phyloP scores from a whole-genome alignment of 1,140 invertebrate genomes.

The Drosophila pseudoobscura region DNA sequence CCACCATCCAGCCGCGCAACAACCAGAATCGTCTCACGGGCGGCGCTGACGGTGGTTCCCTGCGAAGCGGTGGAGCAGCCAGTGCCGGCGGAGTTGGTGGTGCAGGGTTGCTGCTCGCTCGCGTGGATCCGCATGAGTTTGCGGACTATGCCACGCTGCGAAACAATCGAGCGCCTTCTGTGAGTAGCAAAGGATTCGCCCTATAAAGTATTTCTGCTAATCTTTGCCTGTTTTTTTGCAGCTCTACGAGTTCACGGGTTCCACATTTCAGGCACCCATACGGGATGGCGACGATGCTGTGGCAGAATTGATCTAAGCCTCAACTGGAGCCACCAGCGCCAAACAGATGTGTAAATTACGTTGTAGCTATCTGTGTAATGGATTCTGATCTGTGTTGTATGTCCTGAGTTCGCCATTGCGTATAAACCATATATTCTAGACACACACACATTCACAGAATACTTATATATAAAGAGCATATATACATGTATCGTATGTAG shows the following conservation, averaged over 20 bases:
- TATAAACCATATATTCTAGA: slow-evolving; percentile 29
- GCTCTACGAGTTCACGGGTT: slow-evolving; percentile 86
- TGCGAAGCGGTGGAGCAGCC: slow-evolving; percentile 67
- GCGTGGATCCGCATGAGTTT: slow-evolving; percentile 84
- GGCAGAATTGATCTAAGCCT: slow-evolving; percentile 87
- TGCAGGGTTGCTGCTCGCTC: slow-evolving; percentile 71
- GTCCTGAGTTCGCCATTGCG: slow-evolving; percentile 49
- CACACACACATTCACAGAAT: slow-evolving; percentile 41
- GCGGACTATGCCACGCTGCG: slow-evolving; percentile 89
- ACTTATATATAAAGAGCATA: slow-evolving; percentile 46
- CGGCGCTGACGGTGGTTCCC: slow-evolving; percentile 73
- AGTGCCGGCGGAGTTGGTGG: slow-evolving; percentile 68
- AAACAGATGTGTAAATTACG: slow-evolving; percentile 64
- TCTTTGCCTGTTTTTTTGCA: slow-evolving; percentile 25
- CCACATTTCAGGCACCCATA: slow-evolving; percentile 89
- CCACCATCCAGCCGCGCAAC: slow-evolving; percentile 91
- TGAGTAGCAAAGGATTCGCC: slow-evolving; percentile 19
- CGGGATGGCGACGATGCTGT: slow-evolving; percentile 88
- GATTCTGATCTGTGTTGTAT: slow-evolving; percentile 62
- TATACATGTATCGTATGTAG: slow-evolving; percentile 22
- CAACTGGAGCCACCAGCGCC: slow-evolving; percentile 16
- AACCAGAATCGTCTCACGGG: slow-evolving; percentile 67
- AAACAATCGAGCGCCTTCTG: slow-evolving; percentile 78
- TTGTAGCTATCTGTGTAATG: slow-evolving; percentile 53
- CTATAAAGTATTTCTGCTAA: not conserved